A percentile compares a stretch with the other conserved stretches of the same genome.
phyloP scores from a whole-genome alignment of 2,888 invertebrate species.

The Eucriotettix oculatus region DNA sequence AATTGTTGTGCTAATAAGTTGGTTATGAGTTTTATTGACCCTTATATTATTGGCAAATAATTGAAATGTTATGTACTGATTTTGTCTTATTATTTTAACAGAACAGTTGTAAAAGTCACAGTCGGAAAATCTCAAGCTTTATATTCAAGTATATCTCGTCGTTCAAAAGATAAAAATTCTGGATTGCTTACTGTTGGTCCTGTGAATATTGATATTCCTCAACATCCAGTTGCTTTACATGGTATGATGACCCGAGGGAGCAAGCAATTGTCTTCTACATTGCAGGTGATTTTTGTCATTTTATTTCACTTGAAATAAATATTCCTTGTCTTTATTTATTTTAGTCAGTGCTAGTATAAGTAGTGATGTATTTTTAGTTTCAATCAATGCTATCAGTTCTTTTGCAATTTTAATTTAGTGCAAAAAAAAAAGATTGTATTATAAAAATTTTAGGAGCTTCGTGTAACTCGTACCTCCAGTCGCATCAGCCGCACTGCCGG shows the following conservation, averaged over 20 bases:
- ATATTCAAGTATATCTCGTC: conserved; percentile 67
- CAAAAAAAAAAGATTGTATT: too few relatives aligned
- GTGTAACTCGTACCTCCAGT: conserved; percentile 65
- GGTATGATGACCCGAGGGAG: conserved; percentile 96
- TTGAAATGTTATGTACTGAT: too few relatives aligned
- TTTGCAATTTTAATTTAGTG: neutral
- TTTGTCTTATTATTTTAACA: conserved; percentile 21
- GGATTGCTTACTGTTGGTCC: conserved; percentile 73
- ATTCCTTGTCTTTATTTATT: neutral
- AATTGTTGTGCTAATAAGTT: too few relatives aligned
- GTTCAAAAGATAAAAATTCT: conserved; percentile 62
- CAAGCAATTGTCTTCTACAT: conserved; percentile 77
- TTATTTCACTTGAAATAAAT: neutral
- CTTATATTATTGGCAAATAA: too few relatives aligned
- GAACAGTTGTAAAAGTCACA: conserved; percentile 84
- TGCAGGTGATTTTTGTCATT: conserved; percentile 43
- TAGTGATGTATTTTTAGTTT: neutral
- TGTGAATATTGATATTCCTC: conserved; percentile 88
- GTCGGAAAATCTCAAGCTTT: conserved; percentile 85
- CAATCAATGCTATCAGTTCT: neutral
- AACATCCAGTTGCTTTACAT: conserved; percentile 93
- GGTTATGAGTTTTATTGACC: too few relatives aligned
- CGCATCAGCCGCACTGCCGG: conserved; percentile 45
- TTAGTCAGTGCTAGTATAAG: too few relatives aligned
- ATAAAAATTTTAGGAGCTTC: conserved; percentile 39